These are phyloP conservation scores for Sparus aurata DNA, from an alignment of 2,797 vertebrate genomes.

Conservation along the genomic window DNA sequence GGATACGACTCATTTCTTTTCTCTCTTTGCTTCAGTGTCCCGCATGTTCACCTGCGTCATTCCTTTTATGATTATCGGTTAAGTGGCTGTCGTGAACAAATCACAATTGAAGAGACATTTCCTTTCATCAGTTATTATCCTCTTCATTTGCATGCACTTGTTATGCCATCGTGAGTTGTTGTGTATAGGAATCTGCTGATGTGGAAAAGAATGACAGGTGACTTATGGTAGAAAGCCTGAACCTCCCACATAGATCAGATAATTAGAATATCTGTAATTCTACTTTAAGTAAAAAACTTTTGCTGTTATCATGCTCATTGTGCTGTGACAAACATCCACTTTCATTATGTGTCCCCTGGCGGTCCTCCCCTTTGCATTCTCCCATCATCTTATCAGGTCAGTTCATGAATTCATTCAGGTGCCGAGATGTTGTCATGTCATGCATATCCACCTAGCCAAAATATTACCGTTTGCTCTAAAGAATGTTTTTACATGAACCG, in stretches of 20 bases:
- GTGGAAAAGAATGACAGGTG: slow-evolving; percentile 16
- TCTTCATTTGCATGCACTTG: slow-evolving; percentile 35
- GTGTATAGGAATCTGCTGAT: slow-evolving; percentile 5
- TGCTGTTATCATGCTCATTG: background rate
- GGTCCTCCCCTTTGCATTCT: background rate
- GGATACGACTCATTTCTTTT: background rate
- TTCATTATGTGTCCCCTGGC: background rate
- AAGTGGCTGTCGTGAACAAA: background rate
- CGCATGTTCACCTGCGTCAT: background rate
- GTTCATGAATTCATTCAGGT: slow-evolving; percentile 5
- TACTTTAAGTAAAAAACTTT: background rate
- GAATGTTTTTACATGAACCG: slow-evolving; percentile 9
- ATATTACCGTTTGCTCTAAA: slow-evolving; percentile 14
- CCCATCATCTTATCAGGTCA: background rate
- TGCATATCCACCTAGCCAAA: background rate
- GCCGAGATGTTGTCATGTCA: background rate
- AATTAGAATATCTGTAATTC: background rate
- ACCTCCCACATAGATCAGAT: slow-evolving; percentile 5
- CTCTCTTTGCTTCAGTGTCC: background rate
- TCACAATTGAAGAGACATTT: slow-evolving; percentile 4
- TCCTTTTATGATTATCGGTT: slow-evolving; percentile 15
- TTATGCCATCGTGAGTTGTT: slow-evolving; percentile 13
- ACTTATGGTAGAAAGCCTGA: background rate
- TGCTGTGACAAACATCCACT: slow-evolving; percentile 1
- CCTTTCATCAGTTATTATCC: slow-evolving; percentile 8